Percentiles rank a stretch among this genome's conserved stretches.
These are phyloP conservation scores for Equus przewalskii DNA, from an alignment of 2,113 vertebrate species.

Conservation along the genomic window DNA sequence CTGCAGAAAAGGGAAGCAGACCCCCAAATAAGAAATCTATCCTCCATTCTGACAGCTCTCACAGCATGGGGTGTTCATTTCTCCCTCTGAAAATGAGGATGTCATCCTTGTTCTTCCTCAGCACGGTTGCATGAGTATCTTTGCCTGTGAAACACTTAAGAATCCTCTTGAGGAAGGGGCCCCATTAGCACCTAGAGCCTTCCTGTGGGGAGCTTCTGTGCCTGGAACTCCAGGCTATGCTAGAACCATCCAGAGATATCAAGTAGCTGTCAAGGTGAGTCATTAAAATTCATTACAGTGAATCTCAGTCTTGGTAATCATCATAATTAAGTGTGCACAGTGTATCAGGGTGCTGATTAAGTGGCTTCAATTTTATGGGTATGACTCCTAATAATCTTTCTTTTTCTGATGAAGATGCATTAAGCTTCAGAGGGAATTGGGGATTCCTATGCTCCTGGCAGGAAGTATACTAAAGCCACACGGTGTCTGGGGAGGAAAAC, in stretches of 20 bases:
- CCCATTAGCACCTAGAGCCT: neutral
- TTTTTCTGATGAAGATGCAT: neutral
- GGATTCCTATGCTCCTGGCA: neutral
- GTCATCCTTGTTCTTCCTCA: neutral
- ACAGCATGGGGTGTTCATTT: neutral
- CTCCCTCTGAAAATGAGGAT: neutral
- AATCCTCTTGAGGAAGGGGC: neutral
- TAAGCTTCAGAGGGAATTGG: neutral
- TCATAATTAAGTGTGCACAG: conserved; percentile 52
- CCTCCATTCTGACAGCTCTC: neutral
- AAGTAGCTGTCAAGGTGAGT: neutral
- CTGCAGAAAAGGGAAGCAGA: neutral
- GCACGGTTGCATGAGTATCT: neutral
- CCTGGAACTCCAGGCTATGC: neutral
- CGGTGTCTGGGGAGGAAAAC: neutral
- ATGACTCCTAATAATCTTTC: neutral
- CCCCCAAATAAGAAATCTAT: neutral
- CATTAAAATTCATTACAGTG: neutral
- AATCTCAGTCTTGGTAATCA: neutral
- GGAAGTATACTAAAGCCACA: neutral
- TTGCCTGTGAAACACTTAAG: neutral
- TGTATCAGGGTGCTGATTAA: conserved; percentile 53
- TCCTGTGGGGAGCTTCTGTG: neutral
- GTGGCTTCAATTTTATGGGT: conserved; percentile 38
- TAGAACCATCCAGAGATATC: neutral